Evolutionary conservation across 2,797 vertebrate species (phyloP).

Genomic region (Eremophila alpestris): DNA sequence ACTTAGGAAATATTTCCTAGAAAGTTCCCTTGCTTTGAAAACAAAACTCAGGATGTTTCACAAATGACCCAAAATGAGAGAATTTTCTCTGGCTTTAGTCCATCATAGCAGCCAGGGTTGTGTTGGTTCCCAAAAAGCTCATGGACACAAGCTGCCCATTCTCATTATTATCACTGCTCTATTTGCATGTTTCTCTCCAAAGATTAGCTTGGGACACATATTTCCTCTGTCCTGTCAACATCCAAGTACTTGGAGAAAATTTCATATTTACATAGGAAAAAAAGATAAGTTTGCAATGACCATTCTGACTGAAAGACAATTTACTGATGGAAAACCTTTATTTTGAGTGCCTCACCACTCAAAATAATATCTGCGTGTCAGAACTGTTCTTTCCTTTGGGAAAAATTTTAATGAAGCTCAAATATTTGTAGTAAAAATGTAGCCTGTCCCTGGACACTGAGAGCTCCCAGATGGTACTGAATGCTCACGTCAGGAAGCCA

Average conservation of each 20-base stretch:
- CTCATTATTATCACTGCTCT: neutral
- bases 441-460: neutral
- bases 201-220: neutral
- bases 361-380: neutral
- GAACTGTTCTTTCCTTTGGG: neutral
- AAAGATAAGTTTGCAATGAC: neutral
- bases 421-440: constrained; percentile 3
- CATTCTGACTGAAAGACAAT: neutral
- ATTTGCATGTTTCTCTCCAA: neutral
- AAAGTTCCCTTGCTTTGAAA: neutral
- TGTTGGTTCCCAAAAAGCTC: constrained; percentile 32
- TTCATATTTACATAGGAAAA: neutral
- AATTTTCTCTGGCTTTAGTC: constrained; percentile 2
- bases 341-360: neutral
- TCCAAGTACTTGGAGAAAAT: neutral
- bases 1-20: neutral
- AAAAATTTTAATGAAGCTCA: constrained; percentile 7
- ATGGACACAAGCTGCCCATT: neutral
- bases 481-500: neutral
- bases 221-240: neutral
- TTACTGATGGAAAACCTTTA: neutral
- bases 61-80: neutral
- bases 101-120: neutral
- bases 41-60: neutral
- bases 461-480: constrained; percentile 31